Base-by-base conservation (phyloP, 2,888 invertebrate genomes). In the Cybosia mesomella region DNA sequence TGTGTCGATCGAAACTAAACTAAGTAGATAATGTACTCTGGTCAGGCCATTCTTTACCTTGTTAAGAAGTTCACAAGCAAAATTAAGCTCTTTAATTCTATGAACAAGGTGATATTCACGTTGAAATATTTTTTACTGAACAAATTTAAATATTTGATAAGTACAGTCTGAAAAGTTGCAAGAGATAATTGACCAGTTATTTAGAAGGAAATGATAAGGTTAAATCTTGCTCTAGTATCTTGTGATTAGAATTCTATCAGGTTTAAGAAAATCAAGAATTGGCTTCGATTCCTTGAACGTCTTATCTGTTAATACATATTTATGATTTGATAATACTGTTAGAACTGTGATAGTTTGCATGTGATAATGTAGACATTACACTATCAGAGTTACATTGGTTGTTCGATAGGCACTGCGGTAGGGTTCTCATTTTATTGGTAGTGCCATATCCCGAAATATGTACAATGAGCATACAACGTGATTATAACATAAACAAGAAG, bases 121-220 rank as follows among this genome's bases (percentile, higher is more conserved):
- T 65, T 53, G 22, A 49, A 10, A 9, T 24, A 53, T 34, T 70
- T 68, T 80, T 75, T 67, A 66, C 74, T 72, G 70, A 71, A 82
- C 76, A 80, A 79, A 82, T 83, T 82, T 76, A 80, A 83, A 81
- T 79, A 84, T 87, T 88, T 85, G 87, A 91, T 91, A 88, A 88
- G 87, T 85, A 85, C 76, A 83, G 83, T 70, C 75, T 75, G 89
- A 90, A 90, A 89, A 83, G 82, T 82, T 80, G 73, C 73, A 75
- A 79, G 79, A 77, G 88, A 90, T 91, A 92, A 92, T 90, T 91
- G 89, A 87, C 80, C 82, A 87, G 88, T 91, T 91, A 91, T 87
- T 91, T 90, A 87, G 85, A 78, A 76, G 79, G 68, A 79, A 84
- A 79, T 85, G 88, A 87, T 89, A 87, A 85, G 76, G 82, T 81